Evolutionary conservation across 1,140 invertebrate genomes (phyloP).

Genomic region (Drosophila hydei): DNA sequence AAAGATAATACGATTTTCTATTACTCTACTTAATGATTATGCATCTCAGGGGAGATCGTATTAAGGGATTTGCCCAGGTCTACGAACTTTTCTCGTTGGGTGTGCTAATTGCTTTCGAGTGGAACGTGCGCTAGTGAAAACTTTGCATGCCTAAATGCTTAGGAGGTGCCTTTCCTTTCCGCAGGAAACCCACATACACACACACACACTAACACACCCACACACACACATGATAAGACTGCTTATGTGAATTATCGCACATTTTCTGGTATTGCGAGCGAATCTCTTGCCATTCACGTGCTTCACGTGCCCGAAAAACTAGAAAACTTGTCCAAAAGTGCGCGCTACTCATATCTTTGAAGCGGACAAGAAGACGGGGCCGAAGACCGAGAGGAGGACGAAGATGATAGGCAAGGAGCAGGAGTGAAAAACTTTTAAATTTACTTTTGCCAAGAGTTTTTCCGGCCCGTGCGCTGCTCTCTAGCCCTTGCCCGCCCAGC

Average conservation of each 20-base stretch:
- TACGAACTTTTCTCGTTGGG: conserved; percentile 54
- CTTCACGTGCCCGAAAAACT: conserved; percentile 57
- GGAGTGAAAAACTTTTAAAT: conserved; percentile 77
- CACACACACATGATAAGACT: conserved; percentile 69
- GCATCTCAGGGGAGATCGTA: neutral
- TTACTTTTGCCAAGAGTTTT: conserved; percentile 82
- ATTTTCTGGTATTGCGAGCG: conserved; percentile 61
- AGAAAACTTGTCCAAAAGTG: conserved; percentile 80
- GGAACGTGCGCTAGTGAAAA: conserved; percentile 70
- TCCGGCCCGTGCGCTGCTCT: conserved; percentile 35
- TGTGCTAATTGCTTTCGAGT: conserved; percentile 69
- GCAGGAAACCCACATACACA: conserved; percentile 50
- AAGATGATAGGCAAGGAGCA: neutral
- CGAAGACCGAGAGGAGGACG: neutral
- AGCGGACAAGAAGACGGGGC: conserved; percentile 6
- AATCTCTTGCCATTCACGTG: conserved; percentile 44
- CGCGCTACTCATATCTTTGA: conserved; percentile 70
- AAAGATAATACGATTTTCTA: no score
- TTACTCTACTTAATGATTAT: no score
- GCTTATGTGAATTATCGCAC: conserved; percentile 81
- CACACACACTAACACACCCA: conserved; percentile 16
- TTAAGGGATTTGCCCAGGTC: neutral
- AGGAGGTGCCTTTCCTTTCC: conserved; percentile 65
- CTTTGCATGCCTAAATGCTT: conserved; percentile 73
- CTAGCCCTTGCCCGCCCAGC: neutral